Conservation (phyloP, 2,888 invertebrate genomes). For the Priocnemis perturbator region DNA sequence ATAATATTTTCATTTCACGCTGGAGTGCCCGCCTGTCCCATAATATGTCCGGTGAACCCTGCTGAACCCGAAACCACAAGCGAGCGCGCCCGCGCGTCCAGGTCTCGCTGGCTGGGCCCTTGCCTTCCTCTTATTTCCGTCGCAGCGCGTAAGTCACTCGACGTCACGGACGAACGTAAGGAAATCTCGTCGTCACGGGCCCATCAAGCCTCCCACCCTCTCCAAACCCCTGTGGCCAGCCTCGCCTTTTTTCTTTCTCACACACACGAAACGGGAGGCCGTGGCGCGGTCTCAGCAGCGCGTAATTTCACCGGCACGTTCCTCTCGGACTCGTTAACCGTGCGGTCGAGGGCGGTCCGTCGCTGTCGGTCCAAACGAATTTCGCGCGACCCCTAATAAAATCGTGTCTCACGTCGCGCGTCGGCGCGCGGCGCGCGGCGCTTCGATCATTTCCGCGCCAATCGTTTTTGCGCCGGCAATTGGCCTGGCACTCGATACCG, state of each 20-base stretch:
- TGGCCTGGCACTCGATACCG: conserved; percentile 21
- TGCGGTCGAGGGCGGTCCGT: background rate
- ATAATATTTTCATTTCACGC: conserved; percentile 72
- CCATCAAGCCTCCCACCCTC: conserved; percentile 1
- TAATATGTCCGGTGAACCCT: conserved; percentile 63
- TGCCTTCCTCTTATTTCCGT: conserved; percentile 27
- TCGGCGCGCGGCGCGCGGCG: background rate
- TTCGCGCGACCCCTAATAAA: too few species aligned
- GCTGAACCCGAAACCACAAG: conserved; percentile 63
- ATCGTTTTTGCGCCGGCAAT: too few species aligned
- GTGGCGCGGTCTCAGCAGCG: background rate
- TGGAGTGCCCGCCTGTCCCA: conserved; percentile 62
- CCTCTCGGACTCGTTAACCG: background rate
- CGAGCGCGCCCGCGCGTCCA: conserved; percentile 30
- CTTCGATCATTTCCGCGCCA: conserved; percentile 8
- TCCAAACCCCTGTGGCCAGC: background rate
- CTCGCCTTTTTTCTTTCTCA: background rate
- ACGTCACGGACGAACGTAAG: conserved; percentile 24
- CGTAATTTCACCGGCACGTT: conserved; percentile 7
- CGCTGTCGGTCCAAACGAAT: too few species aligned
- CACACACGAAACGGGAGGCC: too few species aligned
- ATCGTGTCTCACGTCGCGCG: too few species aligned
- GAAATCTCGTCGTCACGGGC: conserved; percentile 17
- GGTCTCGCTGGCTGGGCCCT: conserved; percentile 26
- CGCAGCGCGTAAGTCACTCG: conserved; percentile 30